Conservation (phyloP, 2,888 invertebrate genomes). For the Troilus luridus region DNA sequence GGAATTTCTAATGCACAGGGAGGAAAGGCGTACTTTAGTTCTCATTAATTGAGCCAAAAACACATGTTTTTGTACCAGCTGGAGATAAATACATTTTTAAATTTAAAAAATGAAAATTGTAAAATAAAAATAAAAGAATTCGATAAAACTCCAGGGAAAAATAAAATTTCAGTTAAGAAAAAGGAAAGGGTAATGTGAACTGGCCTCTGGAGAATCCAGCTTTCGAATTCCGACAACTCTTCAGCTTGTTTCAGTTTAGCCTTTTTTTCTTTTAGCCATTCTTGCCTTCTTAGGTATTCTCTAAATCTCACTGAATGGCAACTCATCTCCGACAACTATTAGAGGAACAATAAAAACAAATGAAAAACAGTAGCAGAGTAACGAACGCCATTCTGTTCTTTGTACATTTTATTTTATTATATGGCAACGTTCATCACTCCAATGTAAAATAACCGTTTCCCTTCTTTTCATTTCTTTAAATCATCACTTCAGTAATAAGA, state of each 20-base stretch:
- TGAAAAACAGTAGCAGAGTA: not conserved
- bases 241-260: conserved; percentile 27
- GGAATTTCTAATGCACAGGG: no score
- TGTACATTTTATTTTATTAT: not conserved
- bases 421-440: not conserved
- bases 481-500: no score
- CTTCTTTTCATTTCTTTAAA: not conserved
- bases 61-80: no score
- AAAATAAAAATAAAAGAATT: not conserved
- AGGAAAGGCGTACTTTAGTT: no score
- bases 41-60: no score
- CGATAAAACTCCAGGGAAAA: not conserved
- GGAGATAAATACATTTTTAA: no score
- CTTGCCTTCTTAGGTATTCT: not conserved
- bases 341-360: not conserved
- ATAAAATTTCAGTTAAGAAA: conserved; percentile 25
- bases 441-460: not conserved
- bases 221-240: not conserved
- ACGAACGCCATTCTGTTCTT: not conserved
- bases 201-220: not conserved
- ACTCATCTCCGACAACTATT: not conserved
- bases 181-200: not conserved
- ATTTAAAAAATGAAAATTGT: not conserved
- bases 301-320: not conserved
- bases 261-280: not conserved